These are phyloP conservation scores for Caenorhabditis sp. DNA, from an alignment of 2,888 invertebrate genomes.

Conservation along the genomic window DNA sequence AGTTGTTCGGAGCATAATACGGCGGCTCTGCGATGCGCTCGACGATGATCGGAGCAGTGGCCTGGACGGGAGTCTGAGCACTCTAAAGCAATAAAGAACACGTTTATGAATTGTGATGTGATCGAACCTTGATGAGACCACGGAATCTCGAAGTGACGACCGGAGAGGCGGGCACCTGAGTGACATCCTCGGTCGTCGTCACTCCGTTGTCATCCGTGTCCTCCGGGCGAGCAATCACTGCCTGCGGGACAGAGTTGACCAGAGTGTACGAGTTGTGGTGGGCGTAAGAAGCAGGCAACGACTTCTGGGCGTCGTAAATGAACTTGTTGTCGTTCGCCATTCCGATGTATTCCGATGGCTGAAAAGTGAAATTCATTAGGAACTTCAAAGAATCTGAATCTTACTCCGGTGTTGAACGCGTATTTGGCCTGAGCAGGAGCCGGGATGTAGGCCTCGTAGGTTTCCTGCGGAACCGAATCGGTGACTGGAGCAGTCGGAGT, in stretches of 20 bases:
- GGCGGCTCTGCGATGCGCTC: conserved; percentile 31
- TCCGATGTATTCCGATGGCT: conserved; percentile 54
- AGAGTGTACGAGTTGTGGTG: conserved; percentile 28
- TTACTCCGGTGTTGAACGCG: conserved; percentile 19
- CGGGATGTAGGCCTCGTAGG: conserved; percentile 9
- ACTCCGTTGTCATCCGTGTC: conserved; percentile 13
- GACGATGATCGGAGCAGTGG: conserved; percentile 48
- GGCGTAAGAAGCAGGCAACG: conserved; percentile 18
- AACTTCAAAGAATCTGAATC: background rate
- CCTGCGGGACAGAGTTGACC: conserved; percentile 5
- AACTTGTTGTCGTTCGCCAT: conserved; percentile 52
- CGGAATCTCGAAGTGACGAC: conserved; percentile 42
- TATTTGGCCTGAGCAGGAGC: conserved; percentile 28
- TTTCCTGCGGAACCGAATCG: conserved; percentile 1
- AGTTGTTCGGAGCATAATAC: conserved; percentile 11
- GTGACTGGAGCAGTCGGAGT: no score
- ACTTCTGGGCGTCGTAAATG: conserved; percentile 43
- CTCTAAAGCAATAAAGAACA: conserved; percentile 2
- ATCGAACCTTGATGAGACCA: conserved; percentile 27
- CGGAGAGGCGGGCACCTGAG: conserved; percentile 53
- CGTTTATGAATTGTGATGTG: background rate
- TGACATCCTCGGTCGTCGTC: conserved; percentile 43
- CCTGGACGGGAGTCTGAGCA: conserved; percentile 24
- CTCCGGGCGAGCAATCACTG: background rate
- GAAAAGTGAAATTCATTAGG: background rate